These are phyloP conservation scores for Rhyacophila brunnea DNA, from an alignment of 1,140 invertebrate genomes.

Conservation along the genomic window DNA sequence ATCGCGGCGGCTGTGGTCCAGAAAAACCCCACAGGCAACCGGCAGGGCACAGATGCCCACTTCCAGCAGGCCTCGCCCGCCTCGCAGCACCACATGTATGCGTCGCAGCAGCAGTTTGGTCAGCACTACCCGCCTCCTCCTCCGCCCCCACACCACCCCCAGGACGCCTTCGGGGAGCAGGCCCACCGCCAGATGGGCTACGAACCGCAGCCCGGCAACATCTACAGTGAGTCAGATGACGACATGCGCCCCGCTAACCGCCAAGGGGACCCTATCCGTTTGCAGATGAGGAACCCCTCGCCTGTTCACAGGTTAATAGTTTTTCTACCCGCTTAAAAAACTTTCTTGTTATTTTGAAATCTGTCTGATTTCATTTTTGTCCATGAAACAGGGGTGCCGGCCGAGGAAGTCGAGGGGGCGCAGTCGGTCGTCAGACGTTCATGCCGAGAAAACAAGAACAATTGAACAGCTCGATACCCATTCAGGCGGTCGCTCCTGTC, in stretches of 20 bases:
- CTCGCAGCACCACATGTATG: constrained; percentile 35
- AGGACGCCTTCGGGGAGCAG: constrained; percentile 27
- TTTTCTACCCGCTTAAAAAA: no score
- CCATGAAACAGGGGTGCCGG: constrained; percentile 12
- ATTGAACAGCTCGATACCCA: background rate
- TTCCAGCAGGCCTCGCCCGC: constrained; percentile 15
- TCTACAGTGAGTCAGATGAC: background rate
- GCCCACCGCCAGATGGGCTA: constrained; percentile 25
- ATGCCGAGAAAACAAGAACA: constrained; percentile 14
- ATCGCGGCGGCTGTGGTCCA: constrained; percentile 51
- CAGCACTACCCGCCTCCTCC: no score
- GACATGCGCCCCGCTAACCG: background rate
- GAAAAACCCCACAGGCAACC: constrained; percentile 41
- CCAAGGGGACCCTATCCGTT: background rate
- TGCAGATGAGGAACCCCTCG: background rate
- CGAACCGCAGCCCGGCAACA: constrained; percentile 14
- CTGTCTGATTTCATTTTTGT: background rate
- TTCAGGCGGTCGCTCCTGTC: constrained; percentile 25
- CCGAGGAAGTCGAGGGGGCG: constrained; percentile 7
- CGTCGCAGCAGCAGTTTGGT: constrained; percentile 33
- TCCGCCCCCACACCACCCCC: no score
- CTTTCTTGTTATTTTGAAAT: no score
- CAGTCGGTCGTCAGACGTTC: constrained; percentile 2
- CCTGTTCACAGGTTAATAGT: constrained; percentile 1
- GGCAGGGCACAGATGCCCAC: constrained; percentile 7